Evolutionary conservation across 2,113 vertebrate genomes (phyloP), one percentile per base, ranked within the genome.

Genomic region (Muscicapa adusta): DNA sequence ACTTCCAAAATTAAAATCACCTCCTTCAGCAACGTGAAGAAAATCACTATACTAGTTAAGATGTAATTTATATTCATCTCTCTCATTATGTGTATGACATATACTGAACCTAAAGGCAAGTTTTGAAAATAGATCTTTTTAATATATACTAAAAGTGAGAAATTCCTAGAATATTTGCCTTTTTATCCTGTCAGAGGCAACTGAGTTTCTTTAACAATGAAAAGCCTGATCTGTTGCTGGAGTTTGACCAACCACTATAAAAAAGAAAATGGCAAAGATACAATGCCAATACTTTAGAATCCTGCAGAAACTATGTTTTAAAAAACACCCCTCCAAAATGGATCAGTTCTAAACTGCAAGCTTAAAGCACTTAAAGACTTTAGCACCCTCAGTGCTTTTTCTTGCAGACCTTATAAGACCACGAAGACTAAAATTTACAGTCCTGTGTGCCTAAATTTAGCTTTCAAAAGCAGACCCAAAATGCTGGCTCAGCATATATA

Each of bases 1-100:
- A 25, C 45, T 88, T 88, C 82, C 74, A 89, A 91, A 94, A 94
- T 82, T 80, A 94, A 93, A 93, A 88, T 36, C 20, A 48, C 20
- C 50, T 75, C 77, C 89, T 72, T 89, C 74, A 89, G 88, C 62
- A 72, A 53, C 18, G 9, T 23, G 66, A 94, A 23, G 29, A 43
- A 25, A 93, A 42, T 66, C 61, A 60, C 48, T 66, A 48, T 0
- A 53, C 31, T 9, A 23, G 42, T 42, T 71, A 82, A 61, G 50
- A 50, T 82, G 47, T 29, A 50, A 78, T 26, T 68, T 89, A 12
- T 66, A 75, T 87, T 89, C 14, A 78, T 51, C 38, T 75, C 20
- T 77, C 29, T 29, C 7, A 0, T 53, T 70, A 77, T 24, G 26
- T 56, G 16, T 17, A 47, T 43, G 68, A 58, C 16, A 75, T 9